Conservation (phyloP, 2,888 invertebrate genomes). For the Zygogramma bicolorata region DNA sequence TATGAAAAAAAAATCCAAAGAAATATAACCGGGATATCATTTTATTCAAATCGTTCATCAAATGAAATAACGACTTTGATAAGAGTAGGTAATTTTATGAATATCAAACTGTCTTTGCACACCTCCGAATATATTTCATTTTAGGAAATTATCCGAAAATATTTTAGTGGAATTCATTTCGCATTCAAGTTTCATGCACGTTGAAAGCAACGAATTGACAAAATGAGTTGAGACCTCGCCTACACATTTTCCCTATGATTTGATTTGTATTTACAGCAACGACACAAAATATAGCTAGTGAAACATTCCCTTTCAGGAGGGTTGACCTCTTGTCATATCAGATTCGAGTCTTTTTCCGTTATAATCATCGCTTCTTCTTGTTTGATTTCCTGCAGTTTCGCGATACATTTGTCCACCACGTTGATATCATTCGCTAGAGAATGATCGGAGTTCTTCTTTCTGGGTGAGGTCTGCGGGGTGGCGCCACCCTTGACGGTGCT, state of each 20-base stretch:
- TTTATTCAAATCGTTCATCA: no score
- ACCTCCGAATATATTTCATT: background rate
- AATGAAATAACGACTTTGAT: no score
- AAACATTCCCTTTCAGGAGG: constrained; percentile 63
- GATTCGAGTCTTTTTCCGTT: constrained; percentile 51
- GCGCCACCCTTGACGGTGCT: constrained; percentile 29
- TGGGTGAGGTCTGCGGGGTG: background rate
- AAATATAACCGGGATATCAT: no score
- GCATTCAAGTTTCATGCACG: background rate
- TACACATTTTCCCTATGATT: constrained; percentile 64
- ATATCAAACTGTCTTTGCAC: background rate
- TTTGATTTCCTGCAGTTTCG: constrained; percentile 54
- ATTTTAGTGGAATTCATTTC: background rate
- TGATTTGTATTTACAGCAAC: constrained; percentile 66
- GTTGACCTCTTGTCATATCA: constrained; percentile 65
- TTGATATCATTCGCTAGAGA: constrained; percentile 44
- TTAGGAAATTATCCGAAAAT: background rate
- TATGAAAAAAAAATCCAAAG: no score
- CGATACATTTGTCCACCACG: constrained; percentile 48
- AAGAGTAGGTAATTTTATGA: no score
- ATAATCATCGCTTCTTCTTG: constrained; percentile 53
- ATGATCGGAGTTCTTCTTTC: constrained; percentile 36
- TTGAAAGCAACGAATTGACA: constrained; percentile 26
- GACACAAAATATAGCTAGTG: constrained; percentile 66
- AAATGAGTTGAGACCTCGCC: constrained; percentile 29